These are phyloP conservation scores for Lathronympha strigana DNA, from an alignment of 2,888 invertebrate species.

Conservation along the genomic window DNA sequence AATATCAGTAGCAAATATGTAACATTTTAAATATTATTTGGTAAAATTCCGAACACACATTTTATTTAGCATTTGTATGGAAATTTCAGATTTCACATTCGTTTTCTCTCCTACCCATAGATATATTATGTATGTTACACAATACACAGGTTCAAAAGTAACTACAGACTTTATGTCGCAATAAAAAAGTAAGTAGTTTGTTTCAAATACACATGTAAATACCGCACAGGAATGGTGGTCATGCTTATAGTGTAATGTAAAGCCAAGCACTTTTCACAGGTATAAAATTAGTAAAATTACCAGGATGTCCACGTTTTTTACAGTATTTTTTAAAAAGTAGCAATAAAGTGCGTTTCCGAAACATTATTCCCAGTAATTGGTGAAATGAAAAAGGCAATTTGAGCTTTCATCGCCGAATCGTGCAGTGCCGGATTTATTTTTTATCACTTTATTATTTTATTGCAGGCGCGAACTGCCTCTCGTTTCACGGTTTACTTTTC, in stretches of 20 bases:
- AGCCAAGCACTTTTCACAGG: background rate
- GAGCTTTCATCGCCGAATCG: conserved; percentile 59
- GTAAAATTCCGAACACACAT: too few species aligned
- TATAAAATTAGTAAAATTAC: conserved; percentile 9
- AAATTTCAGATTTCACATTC: too few species aligned
- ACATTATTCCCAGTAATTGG: conserved; percentile 61
- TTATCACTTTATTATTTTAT: conserved; percentile 78
- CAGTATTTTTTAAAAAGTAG: conserved; percentile 7
- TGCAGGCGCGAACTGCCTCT: conserved; percentile 70
- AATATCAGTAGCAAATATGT: too few species aligned
- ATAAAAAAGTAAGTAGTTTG: too few species aligned
- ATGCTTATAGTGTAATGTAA: background rate
- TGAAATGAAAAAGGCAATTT: conserved; percentile 63
- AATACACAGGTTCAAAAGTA: too few species aligned
- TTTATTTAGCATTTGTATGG: too few species aligned
- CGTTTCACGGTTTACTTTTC: conserved; percentile 75
- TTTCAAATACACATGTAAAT: too few species aligned
- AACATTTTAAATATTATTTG: too few species aligned
- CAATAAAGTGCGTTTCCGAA: conserved; percentile 58
- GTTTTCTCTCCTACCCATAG: too few species aligned
- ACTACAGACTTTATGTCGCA: too few species aligned
- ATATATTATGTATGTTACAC: too few species aligned
- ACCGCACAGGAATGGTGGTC: background rate
- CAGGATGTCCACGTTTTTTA: conserved; percentile 2
- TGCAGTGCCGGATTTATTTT: conserved; percentile 67